These are phyloP conservation scores for Auanema freiburgensis DNA, from an alignment of 2,888 invertebrate genomes.

Conservation along the genomic window DNA sequence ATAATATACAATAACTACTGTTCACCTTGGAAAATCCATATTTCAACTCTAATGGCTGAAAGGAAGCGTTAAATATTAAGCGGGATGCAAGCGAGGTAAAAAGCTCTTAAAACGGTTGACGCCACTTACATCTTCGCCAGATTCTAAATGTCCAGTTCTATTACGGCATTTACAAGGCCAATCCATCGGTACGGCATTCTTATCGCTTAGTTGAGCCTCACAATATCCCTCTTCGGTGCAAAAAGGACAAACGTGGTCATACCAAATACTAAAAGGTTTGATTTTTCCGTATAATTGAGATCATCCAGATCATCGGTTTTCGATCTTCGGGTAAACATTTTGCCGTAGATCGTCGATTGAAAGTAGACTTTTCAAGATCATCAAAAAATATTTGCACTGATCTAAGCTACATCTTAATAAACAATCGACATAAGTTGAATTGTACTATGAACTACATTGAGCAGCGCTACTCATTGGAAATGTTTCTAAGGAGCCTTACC, in stretches of 20 bases:
- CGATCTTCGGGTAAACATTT: too few relatives aligned
- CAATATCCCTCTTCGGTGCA: slow-evolving; percentile 48
- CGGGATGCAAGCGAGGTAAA: not conserved
- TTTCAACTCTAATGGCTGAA: slow-evolving; percentile 39
- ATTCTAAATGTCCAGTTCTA: slow-evolving; percentile 24
- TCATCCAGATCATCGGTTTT: too few relatives aligned
- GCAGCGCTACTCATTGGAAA: not conserved
- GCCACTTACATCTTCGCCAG: slow-evolving; percentile 31
- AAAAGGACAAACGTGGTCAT: slow-evolving; percentile 46
- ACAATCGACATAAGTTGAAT: too few relatives aligned
- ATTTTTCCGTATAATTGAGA: not conserved
- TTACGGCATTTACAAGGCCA: slow-evolving; percentile 49
- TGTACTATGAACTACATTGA: too few relatives aligned
- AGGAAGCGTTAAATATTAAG: slow-evolving; percentile 13
- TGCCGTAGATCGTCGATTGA: too few relatives aligned
- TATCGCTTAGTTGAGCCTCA: slow-evolving; percentile 29
- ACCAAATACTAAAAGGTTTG: slow-evolving; percentile 42
- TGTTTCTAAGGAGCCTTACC: slow-evolving; percentile 22
- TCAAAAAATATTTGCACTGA: too few relatives aligned
- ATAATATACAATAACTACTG: not conserved
- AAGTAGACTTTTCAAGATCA: too few relatives aligned
- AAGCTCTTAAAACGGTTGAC: not conserved
- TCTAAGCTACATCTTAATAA: too few relatives aligned
- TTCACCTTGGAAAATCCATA: slow-evolving; percentile 40
- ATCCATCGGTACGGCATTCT: slow-evolving; percentile 19